Evolutionary conservation across 1,140 invertebrate genomes (phyloP).

Genomic region (Brachionus plicatilis): DNA sequence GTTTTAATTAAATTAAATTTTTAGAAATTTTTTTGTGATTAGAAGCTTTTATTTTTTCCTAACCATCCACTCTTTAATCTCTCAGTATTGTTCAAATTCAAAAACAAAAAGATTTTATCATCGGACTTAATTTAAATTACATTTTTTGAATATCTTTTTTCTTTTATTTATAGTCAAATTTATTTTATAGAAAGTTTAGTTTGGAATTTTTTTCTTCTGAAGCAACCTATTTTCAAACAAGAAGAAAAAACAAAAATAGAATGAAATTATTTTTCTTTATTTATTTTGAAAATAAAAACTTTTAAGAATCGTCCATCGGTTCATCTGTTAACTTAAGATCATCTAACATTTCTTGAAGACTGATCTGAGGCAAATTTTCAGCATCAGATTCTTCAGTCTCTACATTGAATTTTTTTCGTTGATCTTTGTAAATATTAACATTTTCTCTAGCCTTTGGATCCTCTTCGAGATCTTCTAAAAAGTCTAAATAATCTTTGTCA

Average conservation of each 20-base stretch:
- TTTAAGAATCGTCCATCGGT: conserved; percentile 41
- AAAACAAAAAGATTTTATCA: too few species aligned
- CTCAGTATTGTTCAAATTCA: too few species aligned
- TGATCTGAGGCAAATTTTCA: conserved; percentile 71
- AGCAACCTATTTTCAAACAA: neutral
- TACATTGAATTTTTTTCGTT: neutral
- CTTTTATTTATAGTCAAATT: too few species aligned
- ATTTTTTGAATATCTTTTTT: too few species aligned
- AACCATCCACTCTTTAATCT: too few species aligned
- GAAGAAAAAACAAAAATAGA: neutral
- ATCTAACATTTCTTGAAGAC: conserved; percentile 94
- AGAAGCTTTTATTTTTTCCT: too few species aligned
- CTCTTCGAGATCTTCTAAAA: conserved; percentile 94
- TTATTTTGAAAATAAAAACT: neutral
- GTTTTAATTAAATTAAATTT: too few species aligned
- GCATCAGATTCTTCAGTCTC: conserved; percentile 57
- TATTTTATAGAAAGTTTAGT: too few species aligned
- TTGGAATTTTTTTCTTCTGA: too few species aligned
- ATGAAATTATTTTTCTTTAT: neutral
- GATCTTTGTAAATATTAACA: conserved; percentile 67
- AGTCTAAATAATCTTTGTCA: conserved; percentile 80
- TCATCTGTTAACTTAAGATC: conserved; percentile 64
- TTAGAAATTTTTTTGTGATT: too few species aligned
- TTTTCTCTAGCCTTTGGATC: conserved; percentile 78
- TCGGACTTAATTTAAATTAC: too few species aligned